These are phyloP conservation scores for Anguilla pacifica DNA, from an alignment of 2,797 vertebrate genomes.

Conservation along the genomic window DNA sequence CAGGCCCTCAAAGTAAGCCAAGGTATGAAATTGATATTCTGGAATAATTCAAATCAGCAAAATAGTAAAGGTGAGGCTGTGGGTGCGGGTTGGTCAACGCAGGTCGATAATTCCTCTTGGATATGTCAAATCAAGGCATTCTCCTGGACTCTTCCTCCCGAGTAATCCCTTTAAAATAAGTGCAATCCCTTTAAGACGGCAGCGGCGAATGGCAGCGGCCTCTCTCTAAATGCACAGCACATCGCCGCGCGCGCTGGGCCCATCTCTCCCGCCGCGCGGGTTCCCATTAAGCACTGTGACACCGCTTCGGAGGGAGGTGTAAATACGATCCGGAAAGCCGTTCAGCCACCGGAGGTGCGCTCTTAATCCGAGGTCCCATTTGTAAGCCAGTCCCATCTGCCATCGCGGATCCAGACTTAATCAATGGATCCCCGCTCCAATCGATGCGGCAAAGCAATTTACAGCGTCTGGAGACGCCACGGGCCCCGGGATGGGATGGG, in stretches of 20 bases:
- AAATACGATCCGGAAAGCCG: slow-evolving; percentile 9
- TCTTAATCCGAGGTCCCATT: slow-evolving; percentile 4
- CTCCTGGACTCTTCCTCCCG: not conserved
- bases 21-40: not conserved
- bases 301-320: not conserved
- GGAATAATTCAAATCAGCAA: not conserved
- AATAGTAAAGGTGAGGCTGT: not conserved
- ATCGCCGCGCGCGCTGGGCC: not conserved
- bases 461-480: not conserved
- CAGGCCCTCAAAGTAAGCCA: not conserved
- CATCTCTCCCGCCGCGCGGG: not conserved
- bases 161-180: slow-evolving; percentile 2
- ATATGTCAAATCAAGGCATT: not conserved
- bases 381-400: not conserved
- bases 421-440: slow-evolving; percentile 17
- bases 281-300: not conserved
- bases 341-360: not conserved
- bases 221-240: not conserved
- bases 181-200: not conserved
- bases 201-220: not conserved
- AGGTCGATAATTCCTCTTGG: not conserved
- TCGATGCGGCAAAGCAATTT: slow-evolving; percentile 17
- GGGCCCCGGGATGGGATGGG: not conserved
- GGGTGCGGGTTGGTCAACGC: not conserved
- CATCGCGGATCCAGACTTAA: slow-evolving; percentile 10